Percentiles rank a stretch among this genome's conserved stretches.
phyloP scores from a whole-genome alignment of 2,888 invertebrate genomes.

The Pachymerium ferrugineum region DNA sequence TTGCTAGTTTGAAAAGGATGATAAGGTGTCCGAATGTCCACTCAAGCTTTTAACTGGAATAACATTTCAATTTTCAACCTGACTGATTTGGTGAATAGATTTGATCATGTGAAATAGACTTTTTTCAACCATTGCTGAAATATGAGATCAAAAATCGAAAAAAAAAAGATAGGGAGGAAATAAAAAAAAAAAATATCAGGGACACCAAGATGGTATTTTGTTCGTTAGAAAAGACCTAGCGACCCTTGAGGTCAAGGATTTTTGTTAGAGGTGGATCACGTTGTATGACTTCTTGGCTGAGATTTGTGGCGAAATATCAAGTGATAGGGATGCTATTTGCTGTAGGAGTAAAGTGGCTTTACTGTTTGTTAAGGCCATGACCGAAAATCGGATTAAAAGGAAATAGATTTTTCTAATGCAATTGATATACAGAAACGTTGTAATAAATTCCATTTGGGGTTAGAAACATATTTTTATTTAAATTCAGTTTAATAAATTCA shows the following conservation, averaged over 20 bases:
- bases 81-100: neutral
- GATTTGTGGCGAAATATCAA: conserved; percentile 1
- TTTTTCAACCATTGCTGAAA: too few relatives aligned
- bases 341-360: neutral
- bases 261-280: too few relatives aligned
- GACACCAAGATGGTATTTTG: too few relatives aligned
- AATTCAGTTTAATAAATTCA: too few relatives aligned
- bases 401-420: neutral
- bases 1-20: neutral
- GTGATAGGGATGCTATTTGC: neutral
- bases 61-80: neutral
- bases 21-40: too few relatives aligned
- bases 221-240: too few relatives aligned
- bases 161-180: too few relatives aligned
- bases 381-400: conserved; percentile 22
- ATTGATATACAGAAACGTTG: neutral
- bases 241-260: too few relatives aligned
- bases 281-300: neutral
- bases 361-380: conserved; percentile 1
- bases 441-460: neutral
- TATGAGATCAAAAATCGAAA: too few relatives aligned
- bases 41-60: neutral
- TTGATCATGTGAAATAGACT: too few relatives aligned
- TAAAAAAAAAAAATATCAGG: too few relatives aligned
- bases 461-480: neutral